Conservation (phyloP, 92 coral and sea anemone genomes). For the Montipora capitata region DNA sequence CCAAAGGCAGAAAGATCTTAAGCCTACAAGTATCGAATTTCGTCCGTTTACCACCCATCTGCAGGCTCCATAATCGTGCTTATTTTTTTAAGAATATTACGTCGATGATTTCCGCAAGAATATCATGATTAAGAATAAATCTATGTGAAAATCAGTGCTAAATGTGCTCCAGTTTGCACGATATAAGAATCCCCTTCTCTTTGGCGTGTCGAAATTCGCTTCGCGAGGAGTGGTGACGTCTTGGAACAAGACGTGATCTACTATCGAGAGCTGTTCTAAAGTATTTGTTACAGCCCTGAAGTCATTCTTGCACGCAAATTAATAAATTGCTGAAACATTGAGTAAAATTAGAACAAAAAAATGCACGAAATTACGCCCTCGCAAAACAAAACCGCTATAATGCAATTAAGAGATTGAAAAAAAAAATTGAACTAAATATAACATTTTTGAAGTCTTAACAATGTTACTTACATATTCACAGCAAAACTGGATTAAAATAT, state of each 20-base stretch:
- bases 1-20: background rate
- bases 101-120: background rate
- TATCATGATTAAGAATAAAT: background rate
- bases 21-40: slow-evolving; percentile 5
- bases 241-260: too few species aligned
- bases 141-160: too few species aligned
- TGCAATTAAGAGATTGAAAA: slow-evolving; percentile 19
- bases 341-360: background rate
- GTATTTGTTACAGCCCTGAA: background rate
- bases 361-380: slow-evolving; percentile 9
- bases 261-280: too few species aligned
- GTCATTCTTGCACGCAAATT: background rate
- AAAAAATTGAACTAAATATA: too few species aligned
- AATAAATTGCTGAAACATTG: background rate
- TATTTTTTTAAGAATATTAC: slow-evolving; percentile 5
- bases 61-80: background rate
- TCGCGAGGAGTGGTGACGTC: background rate
- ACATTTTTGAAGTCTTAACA: too few species aligned
- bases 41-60: background rate
- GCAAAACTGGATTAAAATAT: background rate
- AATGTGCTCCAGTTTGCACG: background rate
- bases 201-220: too few species aligned
- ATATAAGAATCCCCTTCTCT: background rate
- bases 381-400: slow-evolving; percentile 23
- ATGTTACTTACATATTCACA: too few species aligned